phyloP scores from a whole-genome alignment of 2,888 invertebrate species.

The Idaea biselata region DNA sequence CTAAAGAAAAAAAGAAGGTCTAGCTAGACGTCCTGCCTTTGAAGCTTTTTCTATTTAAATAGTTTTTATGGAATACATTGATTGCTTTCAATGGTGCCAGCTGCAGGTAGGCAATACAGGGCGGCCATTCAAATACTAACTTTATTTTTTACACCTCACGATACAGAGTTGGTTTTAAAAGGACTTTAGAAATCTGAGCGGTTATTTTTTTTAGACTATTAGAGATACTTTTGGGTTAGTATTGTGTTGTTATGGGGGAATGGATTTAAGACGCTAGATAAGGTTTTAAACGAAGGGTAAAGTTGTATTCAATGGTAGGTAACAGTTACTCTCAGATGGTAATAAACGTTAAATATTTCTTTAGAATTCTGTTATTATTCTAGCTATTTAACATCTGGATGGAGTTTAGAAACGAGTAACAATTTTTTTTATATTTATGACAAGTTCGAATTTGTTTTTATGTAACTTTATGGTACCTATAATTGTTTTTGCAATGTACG shows the following conservation, averaged over 20 bases:
- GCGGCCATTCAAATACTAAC: conserved; percentile 48
- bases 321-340: conserved; percentile 2
- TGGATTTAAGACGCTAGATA: conserved; percentile 10
- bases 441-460: too few species aligned
- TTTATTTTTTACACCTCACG: conserved; percentile 53
- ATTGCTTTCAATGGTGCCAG: conserved; percentile 66
- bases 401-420: not conserved
- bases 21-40: conserved; percentile 78
- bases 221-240: conserved; percentile 28
- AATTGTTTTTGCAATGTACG: too few species aligned
- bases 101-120: conserved; percentile 65
- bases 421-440: too few species aligned
- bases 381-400: not conserved
- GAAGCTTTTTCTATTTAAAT: conserved; percentile 66
- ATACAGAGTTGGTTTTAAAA: conserved; percentile 41
- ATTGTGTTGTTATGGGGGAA: conserved; percentile 23
- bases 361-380: not conserved
- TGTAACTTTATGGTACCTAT: too few species aligned
- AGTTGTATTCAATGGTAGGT: conserved; percentile 20
- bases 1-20: conserved; percentile 64
- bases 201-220: conserved; percentile 39
- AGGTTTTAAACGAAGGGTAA: conserved; percentile 23
- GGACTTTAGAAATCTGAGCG: conserved; percentile 34
- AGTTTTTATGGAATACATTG: conserved; percentile 66
- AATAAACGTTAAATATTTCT: not conserved